phyloP scores from a whole-genome alignment of 2,797 vertebrate species.

The Anabas testudineus region DNA sequence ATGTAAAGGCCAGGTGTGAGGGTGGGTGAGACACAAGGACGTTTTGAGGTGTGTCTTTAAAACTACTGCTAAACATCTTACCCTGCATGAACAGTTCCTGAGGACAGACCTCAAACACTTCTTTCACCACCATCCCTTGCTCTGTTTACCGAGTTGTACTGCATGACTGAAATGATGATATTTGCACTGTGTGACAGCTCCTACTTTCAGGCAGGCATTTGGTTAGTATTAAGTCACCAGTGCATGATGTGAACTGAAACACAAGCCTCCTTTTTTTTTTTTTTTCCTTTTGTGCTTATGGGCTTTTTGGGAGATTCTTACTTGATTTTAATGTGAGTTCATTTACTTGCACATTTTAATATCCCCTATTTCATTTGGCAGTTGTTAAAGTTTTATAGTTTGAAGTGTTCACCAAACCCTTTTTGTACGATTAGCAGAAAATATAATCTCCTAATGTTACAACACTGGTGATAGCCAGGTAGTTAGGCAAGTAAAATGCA shows the following conservation, averaged over 20 bases:
- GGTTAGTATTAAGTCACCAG: slow-evolving; percentile 37
- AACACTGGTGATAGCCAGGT: slow-evolving; percentile 31
- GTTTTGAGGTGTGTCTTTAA: slow-evolving; percentile 27
- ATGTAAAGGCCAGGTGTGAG: slow-evolving; percentile 4
- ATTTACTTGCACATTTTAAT: slow-evolving; percentile 53
- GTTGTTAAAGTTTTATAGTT: slow-evolving; percentile 28
- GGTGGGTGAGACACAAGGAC: neutral
- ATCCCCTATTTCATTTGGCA: slow-evolving; percentile 7
- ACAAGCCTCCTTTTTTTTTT: slow-evolving; percentile 27
- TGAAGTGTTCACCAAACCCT: slow-evolving; percentile 34
- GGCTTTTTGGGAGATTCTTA: slow-evolving; percentile 25
- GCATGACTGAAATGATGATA: slow-evolving; percentile 65
- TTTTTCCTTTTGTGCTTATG: neutral
- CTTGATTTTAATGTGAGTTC: slow-evolving; percentile 51
- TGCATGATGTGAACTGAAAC: slow-evolving; percentile 56
- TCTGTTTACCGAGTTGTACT: slow-evolving; percentile 39
- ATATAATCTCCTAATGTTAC: slow-evolving; percentile 44
- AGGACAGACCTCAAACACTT: slow-evolving; percentile 18
- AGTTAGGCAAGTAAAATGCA: slow-evolving; percentile 28
- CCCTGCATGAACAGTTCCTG: slow-evolving; percentile 23
- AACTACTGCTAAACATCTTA: slow-evolving; percentile 19
- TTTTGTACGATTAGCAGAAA: slow-evolving; percentile 47
- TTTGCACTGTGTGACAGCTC: slow-evolving; percentile 59
- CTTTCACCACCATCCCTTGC: slow-evolving; percentile 14
- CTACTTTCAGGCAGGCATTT: slow-evolving; percentile 41